These are phyloP conservation scores for Heteromyza rotundicornis DNA, from an alignment of 2,888 invertebrate species.

Conservation along the genomic window DNA sequence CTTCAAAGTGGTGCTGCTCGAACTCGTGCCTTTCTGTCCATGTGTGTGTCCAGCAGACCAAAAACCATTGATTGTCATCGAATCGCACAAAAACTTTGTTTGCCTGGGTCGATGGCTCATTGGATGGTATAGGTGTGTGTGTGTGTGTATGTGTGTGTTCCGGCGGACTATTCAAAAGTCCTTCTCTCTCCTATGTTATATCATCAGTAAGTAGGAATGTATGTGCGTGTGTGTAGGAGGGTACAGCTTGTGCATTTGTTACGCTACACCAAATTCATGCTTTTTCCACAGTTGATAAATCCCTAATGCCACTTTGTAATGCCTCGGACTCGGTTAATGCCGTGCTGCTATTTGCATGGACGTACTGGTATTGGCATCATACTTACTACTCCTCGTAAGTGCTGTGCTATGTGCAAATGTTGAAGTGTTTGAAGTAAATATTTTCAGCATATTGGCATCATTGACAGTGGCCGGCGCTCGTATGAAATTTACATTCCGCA, in stretches of 20 bases:
- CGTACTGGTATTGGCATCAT: not conserved
- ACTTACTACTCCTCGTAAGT: slow-evolving; percentile 11
- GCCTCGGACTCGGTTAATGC: slow-evolving; percentile 27
- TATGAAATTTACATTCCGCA: not conserved
- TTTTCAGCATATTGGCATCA: slow-evolving; percentile 13
- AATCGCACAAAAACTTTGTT: slow-evolving; percentile 34
- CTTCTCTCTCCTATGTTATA: too few species aligned
- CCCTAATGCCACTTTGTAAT: slow-evolving; percentile 57
- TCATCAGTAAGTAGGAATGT: too few species aligned
- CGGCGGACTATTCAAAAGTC: too few species aligned
- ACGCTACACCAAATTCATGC: slow-evolving; percentile 45
- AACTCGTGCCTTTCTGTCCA: not conserved
- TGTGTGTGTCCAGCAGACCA: slow-evolving; percentile 53
- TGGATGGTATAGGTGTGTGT: too few species aligned
- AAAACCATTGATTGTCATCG: slow-evolving; percentile 62
- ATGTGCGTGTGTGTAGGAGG: not conserved
- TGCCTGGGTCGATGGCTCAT: not conserved
- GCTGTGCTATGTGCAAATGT: slow-evolving; percentile 11
- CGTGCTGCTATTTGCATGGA: slow-evolving; percentile 6
- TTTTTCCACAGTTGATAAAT: slow-evolving; percentile 57
- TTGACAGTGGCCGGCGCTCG: slow-evolving; percentile 2
- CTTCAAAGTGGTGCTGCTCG: not conserved
- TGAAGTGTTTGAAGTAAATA: not conserved
- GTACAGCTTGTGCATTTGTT: slow-evolving; percentile 28
- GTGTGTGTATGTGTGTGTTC: too few species aligned